phyloP scores from a whole-genome alignment of 2,797 vertebrate genomes.

The Glyptemys insculpta region DNA sequence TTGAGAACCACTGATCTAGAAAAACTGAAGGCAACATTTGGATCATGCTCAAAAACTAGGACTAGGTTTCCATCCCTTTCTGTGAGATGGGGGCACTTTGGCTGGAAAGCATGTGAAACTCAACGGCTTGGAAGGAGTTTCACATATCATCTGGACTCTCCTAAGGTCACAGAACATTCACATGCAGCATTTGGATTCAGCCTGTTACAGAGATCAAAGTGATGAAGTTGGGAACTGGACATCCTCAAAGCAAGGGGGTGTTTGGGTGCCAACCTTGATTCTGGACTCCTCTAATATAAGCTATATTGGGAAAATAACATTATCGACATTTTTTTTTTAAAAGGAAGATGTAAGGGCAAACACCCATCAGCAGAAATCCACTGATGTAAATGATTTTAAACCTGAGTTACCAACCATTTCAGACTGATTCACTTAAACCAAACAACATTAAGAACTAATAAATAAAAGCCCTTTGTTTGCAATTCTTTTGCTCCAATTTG shows the following conservation, averaged over 20 bases:
- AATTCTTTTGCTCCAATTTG: constrained; percentile 47
- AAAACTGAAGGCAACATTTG: fast-evolving
- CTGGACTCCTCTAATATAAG: background rate
- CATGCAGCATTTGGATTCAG: background rate
- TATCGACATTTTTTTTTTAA: background rate
- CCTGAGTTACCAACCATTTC: fast-evolving
- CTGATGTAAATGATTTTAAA: background rate
- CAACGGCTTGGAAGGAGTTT: background rate
- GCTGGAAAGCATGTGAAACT: background rate
- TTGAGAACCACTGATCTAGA: too few relatives aligned
- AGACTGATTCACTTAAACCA: fast-evolving
- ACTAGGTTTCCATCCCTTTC: background rate
- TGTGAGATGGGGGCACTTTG: background rate
- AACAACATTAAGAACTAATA: constrained; percentile 11
- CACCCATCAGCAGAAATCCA: background rate
- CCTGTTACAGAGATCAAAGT: background rate
- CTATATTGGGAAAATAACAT: background rate
- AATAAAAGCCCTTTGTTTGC: constrained; percentile 59
- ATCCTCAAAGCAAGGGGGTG: background rate
- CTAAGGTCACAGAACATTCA: fast-evolving
- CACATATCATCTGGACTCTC: background rate
- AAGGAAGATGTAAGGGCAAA: background rate
- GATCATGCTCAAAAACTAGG: fast-evolving
- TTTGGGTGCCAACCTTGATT: background rate
- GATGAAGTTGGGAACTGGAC: background rate